A percentile compares a stretch with the other conserved stretches of the same genome.
Evolutionary conservation across 1,140 invertebrate species (phyloP).

Genomic region (Aricia agestis): DNA sequence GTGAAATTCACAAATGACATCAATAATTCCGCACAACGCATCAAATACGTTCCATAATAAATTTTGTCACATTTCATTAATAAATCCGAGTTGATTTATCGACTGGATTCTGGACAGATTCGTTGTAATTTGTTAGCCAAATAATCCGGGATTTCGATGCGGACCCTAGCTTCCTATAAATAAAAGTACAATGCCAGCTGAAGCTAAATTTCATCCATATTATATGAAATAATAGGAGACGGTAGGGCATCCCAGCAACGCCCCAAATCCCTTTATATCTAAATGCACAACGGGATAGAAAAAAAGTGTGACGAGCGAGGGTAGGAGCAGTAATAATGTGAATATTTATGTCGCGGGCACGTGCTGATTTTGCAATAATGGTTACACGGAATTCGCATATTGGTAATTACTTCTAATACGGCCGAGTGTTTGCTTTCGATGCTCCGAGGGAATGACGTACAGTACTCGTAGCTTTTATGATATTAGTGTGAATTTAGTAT

Average conservation of each 20-base stretch:
- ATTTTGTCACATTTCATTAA: slow-evolving; percentile 58
- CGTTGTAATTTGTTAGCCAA: slow-evolving; percentile 72
- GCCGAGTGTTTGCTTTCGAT: neutral
- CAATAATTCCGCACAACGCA: slow-evolving; percentile 1
- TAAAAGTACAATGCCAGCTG: slow-evolving; percentile 64
- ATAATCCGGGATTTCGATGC: slow-evolving; percentile 68
- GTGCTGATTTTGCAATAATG: slow-evolving; percentile 63
- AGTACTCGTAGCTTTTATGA: neutral
- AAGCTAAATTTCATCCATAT: slow-evolving; percentile 71
- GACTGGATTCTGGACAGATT: slow-evolving; percentile 69
- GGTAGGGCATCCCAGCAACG: slow-evolving; percentile 66
- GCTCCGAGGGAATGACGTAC: neutral
- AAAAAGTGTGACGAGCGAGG: slow-evolving; percentile 56
- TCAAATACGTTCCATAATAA: slow-evolving; percentile 2
- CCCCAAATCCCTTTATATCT: slow-evolving; percentile 64
- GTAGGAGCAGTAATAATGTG: slow-evolving; percentile 59
- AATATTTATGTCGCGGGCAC: slow-evolving; percentile 70
- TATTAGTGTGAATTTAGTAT: neutral
- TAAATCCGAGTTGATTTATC: slow-evolving; percentile 66
- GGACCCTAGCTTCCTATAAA: slow-evolving; percentile 61
- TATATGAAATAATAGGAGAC: slow-evolving; percentile 71
- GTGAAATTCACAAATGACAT: neutral
- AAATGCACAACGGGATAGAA: slow-evolving; percentile 65
- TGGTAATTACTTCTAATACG: slow-evolving; percentile 49
- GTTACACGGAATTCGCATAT: slow-evolving; percentile 66